Evolutionary conservation across 2,113 vertebrate species (phyloP).

Genomic region (Maylandia zebra): DNA sequence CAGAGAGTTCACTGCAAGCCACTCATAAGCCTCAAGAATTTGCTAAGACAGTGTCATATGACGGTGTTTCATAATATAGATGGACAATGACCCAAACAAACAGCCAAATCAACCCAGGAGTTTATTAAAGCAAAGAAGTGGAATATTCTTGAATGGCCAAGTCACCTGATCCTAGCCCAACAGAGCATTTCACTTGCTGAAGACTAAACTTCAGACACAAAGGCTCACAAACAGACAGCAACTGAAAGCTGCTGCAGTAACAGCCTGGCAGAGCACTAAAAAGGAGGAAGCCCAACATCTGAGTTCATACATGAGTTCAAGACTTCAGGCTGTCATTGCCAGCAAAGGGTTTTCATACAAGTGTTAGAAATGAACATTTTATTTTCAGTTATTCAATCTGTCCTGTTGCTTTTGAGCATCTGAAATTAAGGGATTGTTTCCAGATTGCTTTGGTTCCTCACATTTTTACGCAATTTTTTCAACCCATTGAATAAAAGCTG

Average conservation of each 20-base stretch:
- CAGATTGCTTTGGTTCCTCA: not conserved
- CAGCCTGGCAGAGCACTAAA: not conserved
- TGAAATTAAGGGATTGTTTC: rapidly evolving
- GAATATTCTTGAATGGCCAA: not conserved
- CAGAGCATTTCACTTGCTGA: not conserved
- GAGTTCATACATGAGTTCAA: not conserved
- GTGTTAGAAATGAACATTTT: not conserved
- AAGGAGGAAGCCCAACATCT: not conserved
- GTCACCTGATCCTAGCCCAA: not conserved
- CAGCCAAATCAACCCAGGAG: rapidly evolving
- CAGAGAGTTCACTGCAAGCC: not conserved
- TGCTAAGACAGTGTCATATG: not conserved
- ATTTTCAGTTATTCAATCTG: not conserved
- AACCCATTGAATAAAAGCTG: rapidly evolving
- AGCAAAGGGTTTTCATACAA: rapidly evolving
- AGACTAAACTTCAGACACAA: not conserved
- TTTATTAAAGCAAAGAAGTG: not conserved
- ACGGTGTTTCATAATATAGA: not conserved
- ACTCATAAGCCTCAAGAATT: not conserved
- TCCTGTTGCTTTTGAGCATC: rapidly evolving
- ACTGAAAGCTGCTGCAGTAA: not conserved
- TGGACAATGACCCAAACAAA: too few species aligned
- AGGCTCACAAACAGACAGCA: not conserved
- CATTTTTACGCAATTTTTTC: not conserved
- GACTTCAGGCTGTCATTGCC: not conserved